Base-by-base conservation (phyloP, 1,140 invertebrate species). In the Diabrotica virgifera region DNA sequence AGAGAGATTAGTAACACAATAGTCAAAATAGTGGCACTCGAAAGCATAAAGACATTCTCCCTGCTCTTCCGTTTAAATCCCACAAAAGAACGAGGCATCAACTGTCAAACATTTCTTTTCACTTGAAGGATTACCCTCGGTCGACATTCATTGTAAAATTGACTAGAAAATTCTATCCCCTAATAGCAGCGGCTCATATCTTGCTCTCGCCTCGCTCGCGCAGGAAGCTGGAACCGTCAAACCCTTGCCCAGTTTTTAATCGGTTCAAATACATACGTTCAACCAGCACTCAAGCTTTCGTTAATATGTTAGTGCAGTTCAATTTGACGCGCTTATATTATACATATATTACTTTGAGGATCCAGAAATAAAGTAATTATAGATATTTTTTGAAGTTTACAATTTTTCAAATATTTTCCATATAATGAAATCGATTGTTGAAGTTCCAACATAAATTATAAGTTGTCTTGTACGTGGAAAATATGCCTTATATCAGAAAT, bases 91-190 rank as follows among this genome's bases (percentile, higher is more conserved):
- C 40, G 40, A 10, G n/a, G 40, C 40, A 46, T 46, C 40, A 46
- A 46, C 40, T 46, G 40, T 46, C 40, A 46, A 46, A 46, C 40
- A 46, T 46, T 46, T 46, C 40, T 46, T 46, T 46, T 46, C 40
- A 46, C n/a, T 46, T n/a, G 40, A 46, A 46, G 40, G 40, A 46
- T 46, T 46, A 46, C n/a, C 40, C 40, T 46, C 40, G 40, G 40
- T 46, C 8, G 40, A 46, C 40, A 46, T 46, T 46, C 40, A 46
- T 46, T 46, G 40, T 46, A 46, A 46, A 46, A 46, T 46, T 46
- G 40, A 46, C 40, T 46, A 46, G 40, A 46, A 46, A 46, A 46
- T 46, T 46, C n/a, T 46, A 46, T 46, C 40, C 40, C 40, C 40
- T 46, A 46, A 46, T 46, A 46, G 40, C n/a, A 46, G 40, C n/a